These are phyloP conservation scores for Drosophila gunungcola DNA, from an alignment of 1,140 invertebrate species.

Conservation along the genomic window DNA sequence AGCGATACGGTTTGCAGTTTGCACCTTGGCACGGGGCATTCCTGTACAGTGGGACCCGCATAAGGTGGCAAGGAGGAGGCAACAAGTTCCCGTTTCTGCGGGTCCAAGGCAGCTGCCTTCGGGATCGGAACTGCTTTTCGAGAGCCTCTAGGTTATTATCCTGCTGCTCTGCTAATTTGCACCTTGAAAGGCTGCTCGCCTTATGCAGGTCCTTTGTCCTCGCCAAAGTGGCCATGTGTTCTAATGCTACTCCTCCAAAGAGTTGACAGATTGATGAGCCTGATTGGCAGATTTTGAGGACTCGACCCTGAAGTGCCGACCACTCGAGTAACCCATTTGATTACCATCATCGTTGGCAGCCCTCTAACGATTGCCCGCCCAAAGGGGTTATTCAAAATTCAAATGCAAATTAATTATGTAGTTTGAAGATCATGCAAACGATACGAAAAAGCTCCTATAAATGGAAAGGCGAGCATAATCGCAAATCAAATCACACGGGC, in stretches of 20 bases:
- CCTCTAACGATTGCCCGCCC: neutral
- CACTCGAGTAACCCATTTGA: conserved; percentile 55
- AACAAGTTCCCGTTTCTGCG: conserved; percentile 46
- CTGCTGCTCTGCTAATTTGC: conserved; percentile 68
- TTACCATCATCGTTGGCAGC: conserved; percentile 46
- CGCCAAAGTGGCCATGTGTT: conserved; percentile 58
- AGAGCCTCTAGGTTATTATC: conserved; percentile 10
- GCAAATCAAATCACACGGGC: too few species aligned
- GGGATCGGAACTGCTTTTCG: conserved; percentile 10
- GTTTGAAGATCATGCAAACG: neutral
- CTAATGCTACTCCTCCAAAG: conserved; percentile 31
- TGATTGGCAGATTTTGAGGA: conserved; percentile 48
- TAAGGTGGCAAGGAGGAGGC: conserved; percentile 6
- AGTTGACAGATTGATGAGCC: conserved; percentile 70
- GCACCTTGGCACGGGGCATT: conserved; percentile 78
- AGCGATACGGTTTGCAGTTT: conserved; percentile 67
- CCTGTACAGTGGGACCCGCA: conserved; percentile 50
- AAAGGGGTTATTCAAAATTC: conserved; percentile 12
- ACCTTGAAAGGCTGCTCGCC: conserved; percentile 59
- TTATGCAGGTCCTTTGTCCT: conserved; percentile 70
- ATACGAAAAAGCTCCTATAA: too few species aligned
- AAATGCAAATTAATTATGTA: conserved; percentile 17
- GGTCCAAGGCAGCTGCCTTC: conserved; percentile 21
- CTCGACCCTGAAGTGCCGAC: conserved; percentile 6
- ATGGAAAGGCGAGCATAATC: too few species aligned